phyloP scores from a whole-genome alignment of 2,888 invertebrate species.

The Pterostichus madidus region DNA sequence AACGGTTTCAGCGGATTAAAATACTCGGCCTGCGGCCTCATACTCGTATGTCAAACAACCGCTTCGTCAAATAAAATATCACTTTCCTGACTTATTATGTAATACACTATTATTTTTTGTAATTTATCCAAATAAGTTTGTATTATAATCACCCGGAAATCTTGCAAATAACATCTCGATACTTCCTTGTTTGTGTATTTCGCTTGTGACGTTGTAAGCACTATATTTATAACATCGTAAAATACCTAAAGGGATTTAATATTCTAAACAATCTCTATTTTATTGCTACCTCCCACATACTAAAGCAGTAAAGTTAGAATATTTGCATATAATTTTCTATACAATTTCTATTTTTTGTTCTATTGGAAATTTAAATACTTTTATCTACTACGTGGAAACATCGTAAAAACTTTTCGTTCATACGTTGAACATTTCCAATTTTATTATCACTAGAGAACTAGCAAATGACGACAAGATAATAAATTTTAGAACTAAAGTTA shows the following conservation, averaged over 20 bases:
- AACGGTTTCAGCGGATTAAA: too few species aligned
- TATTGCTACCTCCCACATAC: background rate
- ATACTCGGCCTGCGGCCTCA: too few species aligned
- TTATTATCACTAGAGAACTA: background rate
- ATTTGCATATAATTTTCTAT: background rate
- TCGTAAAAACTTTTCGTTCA: constrained; percentile 1
- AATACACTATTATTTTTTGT: too few species aligned
- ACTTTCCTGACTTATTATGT: too few species aligned
- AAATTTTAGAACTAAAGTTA: constrained; percentile 2
- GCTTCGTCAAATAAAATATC: too few species aligned
- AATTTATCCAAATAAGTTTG: too few species aligned
- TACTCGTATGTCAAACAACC: too few species aligned
- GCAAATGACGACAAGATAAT: background rate
- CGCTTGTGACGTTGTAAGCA: background rate
- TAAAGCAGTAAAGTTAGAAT: background rate
- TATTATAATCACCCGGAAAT: too few species aligned
- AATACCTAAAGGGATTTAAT: background rate
- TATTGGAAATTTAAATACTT: background rate
- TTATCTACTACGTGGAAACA: background rate
- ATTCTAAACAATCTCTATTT: constrained; percentile 2
- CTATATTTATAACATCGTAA: background rate
- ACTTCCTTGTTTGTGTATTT: too few species aligned
- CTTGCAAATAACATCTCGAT: too few species aligned
- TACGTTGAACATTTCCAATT: background rate
- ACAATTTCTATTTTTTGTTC: background rate